Base-by-base conservation (phyloP, 2,797 vertebrate genomes). In the Halcyon badia region DNA sequence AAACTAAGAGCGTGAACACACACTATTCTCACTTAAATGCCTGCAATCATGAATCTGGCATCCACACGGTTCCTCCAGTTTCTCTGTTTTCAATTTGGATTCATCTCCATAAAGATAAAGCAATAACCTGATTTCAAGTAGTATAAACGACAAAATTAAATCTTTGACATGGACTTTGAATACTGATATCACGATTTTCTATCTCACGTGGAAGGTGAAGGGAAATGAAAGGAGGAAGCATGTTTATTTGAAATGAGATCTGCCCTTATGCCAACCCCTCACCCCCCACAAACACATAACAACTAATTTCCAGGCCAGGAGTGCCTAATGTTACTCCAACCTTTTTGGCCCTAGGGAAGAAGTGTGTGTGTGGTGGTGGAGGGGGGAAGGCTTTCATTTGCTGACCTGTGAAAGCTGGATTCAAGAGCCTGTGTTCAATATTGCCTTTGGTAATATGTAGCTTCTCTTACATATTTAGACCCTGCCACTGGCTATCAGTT, bases 41-140 rank as follows among this genome's bases (percentile, higher is more conserved):
- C 58, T 90, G 80, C 66, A 86, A 25, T 64, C 73, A 33, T 26
- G 68, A 83, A 64, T 90, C 64, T 96, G 93, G 87, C 56, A 72
- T 86, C 87, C 96, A 91, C 83, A 81, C 26, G 1, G 72, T 87
- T 78, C 46, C 64, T 86, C 30, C n/a, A 48, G 75, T 65, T 91
- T 65, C 44, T 94, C 96, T 98, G 96, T 94, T 97, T 97, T 71
- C 94, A 97, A 97, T 97, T 98, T 97, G 68, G 72, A 84, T 95
- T 96, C 58, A 65, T 85, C 83, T 95, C 90, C 86, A 77, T 94
- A 96, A 97, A 96, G 94, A 94, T 95, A 92, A 95, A 97, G 75
- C 90, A 96, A 96, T 94, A 96, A 93, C 83, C 71, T 91, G 89
- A 81, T 95, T 95, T 94, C 73, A 81, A 81, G 69, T 68, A 83